Percentiles rank a stretch among this genome's conserved stretches.
These are phyloP conservation scores for Diaprepes abbreviatus DNA, from an alignment of 2,888 invertebrate genomes.

Conservation along the genomic window DNA sequence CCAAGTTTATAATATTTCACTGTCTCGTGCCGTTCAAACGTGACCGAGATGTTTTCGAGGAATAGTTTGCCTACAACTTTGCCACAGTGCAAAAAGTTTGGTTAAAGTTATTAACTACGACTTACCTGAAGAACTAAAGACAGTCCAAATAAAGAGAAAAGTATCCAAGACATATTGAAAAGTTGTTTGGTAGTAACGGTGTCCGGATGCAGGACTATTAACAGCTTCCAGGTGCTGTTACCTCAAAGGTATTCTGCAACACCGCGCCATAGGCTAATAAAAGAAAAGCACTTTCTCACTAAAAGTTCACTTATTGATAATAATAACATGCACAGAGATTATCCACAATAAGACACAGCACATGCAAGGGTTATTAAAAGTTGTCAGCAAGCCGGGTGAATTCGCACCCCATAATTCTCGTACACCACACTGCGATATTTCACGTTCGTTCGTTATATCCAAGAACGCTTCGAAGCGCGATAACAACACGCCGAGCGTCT, in stretches of 20 bases:
- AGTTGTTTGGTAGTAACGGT: constrained; percentile 42
- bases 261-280: constrained; percentile 67
- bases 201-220: constrained; percentile 58
- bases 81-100: constrained; percentile 35
- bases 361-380: constrained; percentile 55
- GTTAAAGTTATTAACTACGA: constrained; percentile 15
- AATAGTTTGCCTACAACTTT: neutral
- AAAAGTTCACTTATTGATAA: constrained; percentile 46
- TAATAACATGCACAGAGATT: constrained; percentile 40
- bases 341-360: constrained; percentile 60
- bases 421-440: constrained; percentile 53
- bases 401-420: constrained; percentile 60
- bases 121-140: constrained; percentile 66
- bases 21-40: constrained; percentile 58
- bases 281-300: constrained; percentile 53
- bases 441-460: constrained; percentile 52
- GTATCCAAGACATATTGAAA: constrained; percentile 66
- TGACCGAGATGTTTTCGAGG: constrained; percentile 31
- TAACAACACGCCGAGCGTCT: constrained; percentile 50
- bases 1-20: constrained; percentile 62
- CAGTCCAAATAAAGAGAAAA: constrained; percentile 62
- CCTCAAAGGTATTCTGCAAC: constrained; percentile 67
- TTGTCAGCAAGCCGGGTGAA: constrained; percentile 45
- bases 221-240: constrained; percentile 66
- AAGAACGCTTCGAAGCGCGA: constrained; percentile 48